These are phyloP conservation scores for Pogona vitticeps DNA, from an alignment of 2,113 vertebrate species.

Conservation along the genomic window DNA sequence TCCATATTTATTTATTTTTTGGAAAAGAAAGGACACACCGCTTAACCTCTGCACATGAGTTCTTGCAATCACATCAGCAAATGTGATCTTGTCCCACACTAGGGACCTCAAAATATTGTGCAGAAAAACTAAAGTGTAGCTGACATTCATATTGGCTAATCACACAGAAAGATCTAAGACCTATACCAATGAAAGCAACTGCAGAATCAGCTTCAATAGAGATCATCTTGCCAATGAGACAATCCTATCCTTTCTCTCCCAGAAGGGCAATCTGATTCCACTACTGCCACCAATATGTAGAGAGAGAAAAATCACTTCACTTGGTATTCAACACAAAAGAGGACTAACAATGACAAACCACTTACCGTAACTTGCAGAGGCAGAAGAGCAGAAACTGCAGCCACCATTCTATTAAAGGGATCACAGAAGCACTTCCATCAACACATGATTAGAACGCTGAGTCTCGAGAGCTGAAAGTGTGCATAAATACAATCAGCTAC, in stretches of 20 bases:
- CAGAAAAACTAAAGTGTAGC: background rate
- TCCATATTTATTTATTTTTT: background rate
- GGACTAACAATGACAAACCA: background rate
- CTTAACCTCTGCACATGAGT: background rate
- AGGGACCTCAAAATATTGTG: background rate
- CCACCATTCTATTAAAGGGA: slow-evolving; percentile 14
- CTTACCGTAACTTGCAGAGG: slow-evolving; percentile 30
- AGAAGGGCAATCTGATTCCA: slow-evolving; percentile 30
- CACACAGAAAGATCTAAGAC: background rate
- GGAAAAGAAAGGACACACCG: background rate
- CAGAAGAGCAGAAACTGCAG: slow-evolving; percentile 43
- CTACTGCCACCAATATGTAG: background rate
- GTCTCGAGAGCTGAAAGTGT: background rate
- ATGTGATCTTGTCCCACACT: background rate
- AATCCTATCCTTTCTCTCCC: slow-evolving; percentile 22
- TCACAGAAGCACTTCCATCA: slow-evolving; percentile 15
- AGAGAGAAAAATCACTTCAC: slow-evolving; percentile 19
- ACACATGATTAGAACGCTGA: background rate
- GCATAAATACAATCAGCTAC: slow-evolving; percentile 18
- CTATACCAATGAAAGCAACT: slow-evolving; percentile 22
- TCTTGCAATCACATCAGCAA: background rate
- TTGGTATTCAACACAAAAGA: slow-evolving; percentile 35
- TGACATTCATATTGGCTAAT: background rate
- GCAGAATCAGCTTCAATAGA: slow-evolving; percentile 41
- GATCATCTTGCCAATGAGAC: slow-evolving; percentile 22